Evolutionary conservation across 2,797 vertebrate species (phyloP).

Genomic region (Tragopan temminckii): DNA sequence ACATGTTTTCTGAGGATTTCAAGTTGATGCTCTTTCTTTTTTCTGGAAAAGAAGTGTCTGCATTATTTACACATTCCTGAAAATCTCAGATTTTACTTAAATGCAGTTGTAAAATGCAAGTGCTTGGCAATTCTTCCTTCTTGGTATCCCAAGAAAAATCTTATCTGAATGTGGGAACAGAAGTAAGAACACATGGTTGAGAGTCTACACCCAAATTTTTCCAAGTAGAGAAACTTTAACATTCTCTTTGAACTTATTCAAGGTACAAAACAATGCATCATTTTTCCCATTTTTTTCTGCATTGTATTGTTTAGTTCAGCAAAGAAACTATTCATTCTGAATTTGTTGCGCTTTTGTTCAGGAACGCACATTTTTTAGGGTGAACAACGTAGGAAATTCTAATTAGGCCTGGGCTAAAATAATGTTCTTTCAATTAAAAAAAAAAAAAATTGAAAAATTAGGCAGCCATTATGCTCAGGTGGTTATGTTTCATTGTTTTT

Average conservation of each 20-base stretch:
- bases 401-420: background rate
- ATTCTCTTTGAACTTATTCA: background rate
- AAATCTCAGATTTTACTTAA: background rate
- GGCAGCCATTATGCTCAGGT: background rate
- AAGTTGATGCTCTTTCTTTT: background rate
- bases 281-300: conserved; percentile 9
- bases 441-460: background rate
- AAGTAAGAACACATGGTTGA: conserved; percentile 13
- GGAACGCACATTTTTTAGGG: conserved; percentile 32
- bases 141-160: conserved; percentile 9
- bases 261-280: background rate
- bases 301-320: conserved; percentile 1
- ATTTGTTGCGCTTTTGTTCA: background rate
- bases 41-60: background rate
- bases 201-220: conserved; percentile 26
- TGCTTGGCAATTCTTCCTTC: background rate
- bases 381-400: conserved; percentile 17
- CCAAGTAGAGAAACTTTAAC: background rate
- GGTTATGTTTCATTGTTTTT: background rate
- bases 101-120: background rate
- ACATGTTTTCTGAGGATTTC: background rate
- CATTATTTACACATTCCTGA: background rate
- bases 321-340: conserved; percentile 32
- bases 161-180: conserved; percentile 24
- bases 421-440: background rate